A percentile compares a stretch with the other conserved stretches of the same genome.
Conservation (phyloP, 2,797 vertebrate genomes). For the Gadopsis bispinosus region DNA sequence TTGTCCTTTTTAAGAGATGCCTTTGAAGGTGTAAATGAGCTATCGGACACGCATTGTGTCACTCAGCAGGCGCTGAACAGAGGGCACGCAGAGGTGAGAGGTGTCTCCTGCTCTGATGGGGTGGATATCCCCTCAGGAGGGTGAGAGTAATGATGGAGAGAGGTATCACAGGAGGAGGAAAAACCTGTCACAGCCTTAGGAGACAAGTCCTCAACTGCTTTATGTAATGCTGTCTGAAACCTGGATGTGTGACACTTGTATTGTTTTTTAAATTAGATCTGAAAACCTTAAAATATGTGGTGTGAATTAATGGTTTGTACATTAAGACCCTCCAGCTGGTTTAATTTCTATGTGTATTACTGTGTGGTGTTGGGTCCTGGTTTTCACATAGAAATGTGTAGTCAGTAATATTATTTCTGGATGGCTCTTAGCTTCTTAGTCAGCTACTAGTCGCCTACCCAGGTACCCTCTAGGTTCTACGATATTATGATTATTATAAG, state of each 20-base stretch:
- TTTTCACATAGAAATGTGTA: background rate
- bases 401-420: background rate
- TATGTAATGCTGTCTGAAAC: constrained; percentile 25
- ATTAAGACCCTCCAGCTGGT: background rate
- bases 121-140: constrained; percentile 32
- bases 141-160: constrained; percentile 10
- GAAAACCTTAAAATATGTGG: background rate
- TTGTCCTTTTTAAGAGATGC: constrained; percentile 12
- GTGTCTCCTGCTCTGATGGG: constrained; percentile 35
- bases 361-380: background rate
- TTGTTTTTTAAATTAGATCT: background rate
- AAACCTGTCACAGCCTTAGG: constrained; percentile 30
- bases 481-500: background rate
- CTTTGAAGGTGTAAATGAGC: constrained; percentile 54
- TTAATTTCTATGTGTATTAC: background rate
- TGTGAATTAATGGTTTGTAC: background rate
- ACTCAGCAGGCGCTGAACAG: constrained; percentile 4
- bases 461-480: background rate
- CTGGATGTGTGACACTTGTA: background rate
- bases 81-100: constrained; percentile 27
- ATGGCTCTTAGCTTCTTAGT: background rate
- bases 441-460: background rate
- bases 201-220: constrained; percentile 12
- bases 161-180: constrained; percentile 20
- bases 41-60: constrained; percentile 20